Evolutionary conservation across 1,140 invertebrate genomes (phyloP).

Genomic region (Latrodectus geometricus): DNA sequence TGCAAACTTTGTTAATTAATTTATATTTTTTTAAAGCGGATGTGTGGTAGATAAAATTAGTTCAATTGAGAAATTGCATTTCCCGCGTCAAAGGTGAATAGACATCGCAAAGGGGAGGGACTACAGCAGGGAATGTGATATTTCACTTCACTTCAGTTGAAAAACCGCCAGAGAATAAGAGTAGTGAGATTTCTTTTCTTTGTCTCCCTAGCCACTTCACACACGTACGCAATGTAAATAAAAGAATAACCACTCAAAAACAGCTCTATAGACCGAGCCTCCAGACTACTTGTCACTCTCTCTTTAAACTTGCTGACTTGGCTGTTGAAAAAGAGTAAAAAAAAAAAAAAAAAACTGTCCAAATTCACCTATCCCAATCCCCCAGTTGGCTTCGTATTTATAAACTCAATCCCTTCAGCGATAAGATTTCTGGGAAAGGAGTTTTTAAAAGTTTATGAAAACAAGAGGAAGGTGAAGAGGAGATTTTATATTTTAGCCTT

Average conservation of each 20-base stretch:
- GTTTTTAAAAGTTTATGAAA: no score
- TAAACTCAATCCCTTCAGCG: not conserved
- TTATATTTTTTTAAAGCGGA: no score
- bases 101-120: not conserved
- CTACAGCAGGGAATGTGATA: not conserved
- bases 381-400: not conserved
- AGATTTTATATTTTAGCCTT: no score
- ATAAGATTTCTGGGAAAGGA: not conserved
- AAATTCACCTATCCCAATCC: no score
- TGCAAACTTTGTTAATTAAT: no score
- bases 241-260: conserved; percentile 33
- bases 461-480: no score
- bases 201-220: not conserved
- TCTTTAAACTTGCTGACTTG: conserved; percentile 13
- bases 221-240: conserved; percentile 5
- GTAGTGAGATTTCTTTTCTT: not conserved
- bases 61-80: no score
- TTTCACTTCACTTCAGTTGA: not conserved
- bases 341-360: no score
- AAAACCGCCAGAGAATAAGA: not conserved
- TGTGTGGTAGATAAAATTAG: no score
- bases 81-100: not conserved
- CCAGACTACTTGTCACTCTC: conserved; percentile 26
- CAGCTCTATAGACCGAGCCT: not conserved
- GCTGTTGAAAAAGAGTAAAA: not conserved